phyloP scores from a whole-genome alignment of 2,888 invertebrate genomes.

The Tyria jacobaeae region DNA sequence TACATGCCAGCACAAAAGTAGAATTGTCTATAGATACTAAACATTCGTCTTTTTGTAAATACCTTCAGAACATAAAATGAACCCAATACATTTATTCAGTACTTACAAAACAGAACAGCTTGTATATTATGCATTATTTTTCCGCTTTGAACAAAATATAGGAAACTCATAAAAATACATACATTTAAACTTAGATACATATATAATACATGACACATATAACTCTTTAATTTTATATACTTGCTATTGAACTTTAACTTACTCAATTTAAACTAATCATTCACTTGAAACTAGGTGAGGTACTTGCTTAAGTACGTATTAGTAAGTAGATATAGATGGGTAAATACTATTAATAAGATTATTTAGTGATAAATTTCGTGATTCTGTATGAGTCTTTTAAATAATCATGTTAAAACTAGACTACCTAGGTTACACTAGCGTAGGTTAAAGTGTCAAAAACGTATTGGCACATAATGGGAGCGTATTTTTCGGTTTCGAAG shows the following conservation, averaged over 20 bases:
- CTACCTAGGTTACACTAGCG: neutral
- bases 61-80: too few species aligned
- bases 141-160: neutral
- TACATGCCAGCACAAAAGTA: neutral
- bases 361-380: too few species aligned
- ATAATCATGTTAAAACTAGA: neutral
- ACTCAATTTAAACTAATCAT: neutral
- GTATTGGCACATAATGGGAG: neutral
- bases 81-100: slow-evolving; percentile 10
- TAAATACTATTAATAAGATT: too few species aligned
- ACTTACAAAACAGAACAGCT: slow-evolving; percentile 6
- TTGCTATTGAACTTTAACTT: too few species aligned
- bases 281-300: neutral
- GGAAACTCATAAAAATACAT: neutral
- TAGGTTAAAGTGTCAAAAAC: too few species aligned
- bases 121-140: slow-evolving; percentile 8
- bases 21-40: neutral
- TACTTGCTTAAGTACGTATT: neutral
- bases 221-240: too few species aligned
- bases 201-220: too few species aligned
- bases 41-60: too few species aligned
- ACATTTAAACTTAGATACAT: neutral
- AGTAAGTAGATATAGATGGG: too few species aligned
- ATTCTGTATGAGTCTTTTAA: neutral
- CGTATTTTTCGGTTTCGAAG: too few species aligned